Base-by-base conservation (phyloP, 2,797 vertebrate genomes). In the Setipinna tenuifilis region DNA sequence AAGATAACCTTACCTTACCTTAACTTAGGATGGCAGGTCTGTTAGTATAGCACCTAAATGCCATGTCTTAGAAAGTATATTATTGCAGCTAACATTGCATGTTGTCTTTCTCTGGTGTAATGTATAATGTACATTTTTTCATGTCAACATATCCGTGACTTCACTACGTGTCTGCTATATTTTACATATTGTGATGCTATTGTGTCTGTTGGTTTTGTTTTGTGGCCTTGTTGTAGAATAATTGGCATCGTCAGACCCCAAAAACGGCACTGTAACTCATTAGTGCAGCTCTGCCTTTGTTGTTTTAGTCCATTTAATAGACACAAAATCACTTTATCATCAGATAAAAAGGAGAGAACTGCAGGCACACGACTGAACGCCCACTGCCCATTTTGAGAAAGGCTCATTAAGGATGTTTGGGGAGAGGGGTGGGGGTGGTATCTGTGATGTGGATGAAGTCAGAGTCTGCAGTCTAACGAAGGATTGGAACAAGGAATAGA, bases 401-500 rank as follows among this genome's bases (percentile, higher is more conserved):
- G 71, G 35, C 71, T 78, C 71, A 78, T 78, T 78, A 78, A 78
- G 35, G 71, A 78, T 78, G 71, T 78, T 41, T 78, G 71, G 16
- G 71, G 35, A 44, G 71, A 44, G 35, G 71, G 71, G 31, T 35
- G 28, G 68, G 68, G 68, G 68, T 78, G 71, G 35, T 10, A 31
- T 19, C 31, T 78, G 6, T 41, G 71, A 41, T 78, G 71, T 78
- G 71, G 35, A 78, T 78, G 19, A 21, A 78, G 71, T 78, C 71
- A 44, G 71, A 19, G 58, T 78, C 31, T 78, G 71, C 71, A 78
- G 71, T 78, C 71, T 78, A 78, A 78, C 71, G 71, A 78, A 78
- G 19, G 71, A 31, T 44, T 41, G 71, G 17, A 41, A 78, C 16
- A 78, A 78, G 35, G 9, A 78, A 78, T 78, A 19, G 19, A 44